Base-by-base conservation (phyloP, 2,797 vertebrate species). In the Tachyglossus aculeatus region DNA sequence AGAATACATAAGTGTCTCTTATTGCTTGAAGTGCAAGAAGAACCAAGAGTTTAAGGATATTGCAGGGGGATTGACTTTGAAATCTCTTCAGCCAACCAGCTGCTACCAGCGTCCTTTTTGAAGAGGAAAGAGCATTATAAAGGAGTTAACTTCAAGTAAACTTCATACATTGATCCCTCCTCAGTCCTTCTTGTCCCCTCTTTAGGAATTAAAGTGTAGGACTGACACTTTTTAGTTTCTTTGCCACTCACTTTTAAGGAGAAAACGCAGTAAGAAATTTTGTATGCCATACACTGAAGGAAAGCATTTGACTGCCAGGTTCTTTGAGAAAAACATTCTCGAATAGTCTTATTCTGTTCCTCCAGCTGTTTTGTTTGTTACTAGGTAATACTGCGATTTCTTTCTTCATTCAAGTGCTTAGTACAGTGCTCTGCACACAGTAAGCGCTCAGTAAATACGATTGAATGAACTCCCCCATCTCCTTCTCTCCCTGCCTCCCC, bases 201-300 rank as follows among this genome's bases (percentile, higher is more conserved):
- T 25, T 68, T 14, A 2, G 68, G 76, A 83, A 76, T 83, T 70
- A 81, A 80, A 65, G 78, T 74, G 71, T 68, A 83, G 61, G 60
- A 75, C 31, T 48, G 25, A 29, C 45, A 27, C 16, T 27, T 18
- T 29, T 47, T 29, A 27, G 21, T 41, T 51, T 69, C 58, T 50
- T 56, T 77, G 43, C 69, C 63, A 61, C 48, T 31, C 50, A 78
- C 50, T 54, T 75, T 69, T 67, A 74, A 66, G 67, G 61, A 63
- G n/a, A n/a, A n/a, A n/a, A n/a, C n/a, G n/a, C n/a, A n/a, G n/a
- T 45, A 76, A 71, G 31, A 66, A 18, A 14, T 74, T 68, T 74
- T 62, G 45, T 27, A 63, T 76, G 53, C 59, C 68, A 67, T 58
- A 74, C 75, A 38, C 25, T 36, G 24, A 8, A 34, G 9, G n/a